Base-by-base conservation (phyloP, 2,797 vertebrate species). In the Anolis apletophallus region DNA sequence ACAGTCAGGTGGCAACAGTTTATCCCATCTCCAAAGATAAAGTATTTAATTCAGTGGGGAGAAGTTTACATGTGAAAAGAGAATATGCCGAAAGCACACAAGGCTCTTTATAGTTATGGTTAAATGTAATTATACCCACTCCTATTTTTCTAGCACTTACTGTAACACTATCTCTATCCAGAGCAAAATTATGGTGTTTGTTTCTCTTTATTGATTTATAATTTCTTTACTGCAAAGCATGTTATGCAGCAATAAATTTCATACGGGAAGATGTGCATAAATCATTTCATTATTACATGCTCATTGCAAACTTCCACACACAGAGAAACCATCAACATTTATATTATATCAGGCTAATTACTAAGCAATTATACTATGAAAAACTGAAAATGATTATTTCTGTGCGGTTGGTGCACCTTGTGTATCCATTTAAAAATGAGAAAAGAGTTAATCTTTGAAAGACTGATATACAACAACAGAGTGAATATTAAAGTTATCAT, bases 171-270 rank as follows among this genome's bases (percentile, higher is more conserved):
- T 72, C 55, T 59, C 19, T 61, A 14, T 74, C 32, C 74, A 10
- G 85, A 80, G 9, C 13, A 85, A 36, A 91, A 87, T 46, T 88
- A 54, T 5, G 32, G 12, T 0, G 0, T 79, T 0, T 83, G 69
- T 91, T 88, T 88, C 61, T 23, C 83, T 57, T 78, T 81, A 50
- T 55, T 81, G n/a, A 34, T 69, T 3, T 14, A 57, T 40, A 21
- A 3, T 69, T 14, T 79, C 32, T 80, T 93, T 88, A 83, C n/a
- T 83, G 11, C 40, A 34, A 7, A 74, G 7, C 78, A 50, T 80
- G 73, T 78, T 21, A 77, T 82, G 12, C 2, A 4, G 77, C 1
- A 90, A 85, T 61, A 1, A 81, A 90, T 80, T 14, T 1, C 2
- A 74, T 1, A 59, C 82, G 19, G 64, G 29, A 52, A 84, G 76